These are phyloP conservation scores for Dascillus cervinus DNA, from an alignment of 2,888 invertebrate species.

Conservation along the genomic window DNA sequence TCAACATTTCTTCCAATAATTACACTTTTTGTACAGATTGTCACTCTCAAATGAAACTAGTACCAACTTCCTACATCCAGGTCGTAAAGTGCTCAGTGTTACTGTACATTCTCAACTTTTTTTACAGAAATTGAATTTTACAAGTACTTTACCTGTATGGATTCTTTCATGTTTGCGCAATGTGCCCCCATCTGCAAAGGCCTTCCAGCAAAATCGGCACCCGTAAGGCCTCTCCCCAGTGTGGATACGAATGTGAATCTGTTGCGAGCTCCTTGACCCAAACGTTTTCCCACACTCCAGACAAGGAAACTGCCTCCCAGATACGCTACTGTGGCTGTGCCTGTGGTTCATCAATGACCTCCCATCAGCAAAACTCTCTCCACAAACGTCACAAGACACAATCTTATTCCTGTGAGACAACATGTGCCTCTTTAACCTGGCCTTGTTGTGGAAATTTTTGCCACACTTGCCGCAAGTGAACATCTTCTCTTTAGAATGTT, in stretches of 20 bases:
- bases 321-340: constrained; percentile 49
- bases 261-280: constrained; percentile 76
- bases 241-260: constrained; percentile 80
- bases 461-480: constrained; percentile 60
- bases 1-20: too few relatives aligned
- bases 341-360: constrained; percentile 62
- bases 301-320: constrained; percentile 66
- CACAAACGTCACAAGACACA: constrained; percentile 61
- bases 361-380: constrained; percentile 63
- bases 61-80: too few relatives aligned
- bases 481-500: constrained; percentile 55
- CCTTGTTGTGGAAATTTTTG: constrained; percentile 64
- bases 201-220: constrained; percentile 82
- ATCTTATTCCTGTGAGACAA: constrained; percentile 63
- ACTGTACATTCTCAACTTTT: too few relatives aligned
- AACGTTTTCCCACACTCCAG: constrained; percentile 80
- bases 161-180: constrained; percentile 78
- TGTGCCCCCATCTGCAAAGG: constrained; percentile 82
- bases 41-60: too few relatives aligned
- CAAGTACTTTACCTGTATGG: constrained; percentile 76
- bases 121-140: too few relatives aligned
- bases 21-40: too few relatives aligned
- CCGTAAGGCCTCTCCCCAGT: constrained; percentile 80
- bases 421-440: constrained; percentile 59
- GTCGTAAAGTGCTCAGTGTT: too few relatives aligned